Evolutionary conservation across 2,797 vertebrate species (phyloP).

Genomic region (Lepilemur ruficaudatus): DNA sequence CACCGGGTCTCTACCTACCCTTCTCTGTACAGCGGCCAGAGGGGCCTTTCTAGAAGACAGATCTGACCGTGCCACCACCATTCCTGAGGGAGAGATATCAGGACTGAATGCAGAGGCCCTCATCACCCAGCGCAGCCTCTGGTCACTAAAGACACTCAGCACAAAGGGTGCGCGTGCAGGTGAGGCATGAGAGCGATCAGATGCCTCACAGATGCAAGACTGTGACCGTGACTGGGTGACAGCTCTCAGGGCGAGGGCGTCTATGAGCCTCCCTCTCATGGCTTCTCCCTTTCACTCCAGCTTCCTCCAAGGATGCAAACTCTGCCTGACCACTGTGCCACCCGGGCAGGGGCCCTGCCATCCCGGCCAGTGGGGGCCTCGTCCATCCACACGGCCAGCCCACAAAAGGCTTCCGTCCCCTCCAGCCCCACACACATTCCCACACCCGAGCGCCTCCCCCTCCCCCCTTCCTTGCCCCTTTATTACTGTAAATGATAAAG

Average conservation of each 20-base stretch:
- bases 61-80: neutral
- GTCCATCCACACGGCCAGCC: neutral
- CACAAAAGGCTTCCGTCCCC: neutral
- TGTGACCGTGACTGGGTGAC: fast-evolving
- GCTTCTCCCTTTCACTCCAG: neutral
- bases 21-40: neutral
- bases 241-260: neutral
- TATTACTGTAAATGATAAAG: neutral
- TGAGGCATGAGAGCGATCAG: neutral
- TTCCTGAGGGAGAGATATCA: neutral
- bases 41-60: neutral
- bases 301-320: neutral
- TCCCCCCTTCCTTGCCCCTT: neutral
- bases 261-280: neutral
- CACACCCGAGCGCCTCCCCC: neutral
- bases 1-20: too few species aligned
- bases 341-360: neutral
- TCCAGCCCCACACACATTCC: neutral
- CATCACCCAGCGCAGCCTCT: neutral
- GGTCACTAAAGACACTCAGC: neutral
- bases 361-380: neutral
- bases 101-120: neutral
- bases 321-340: neutral
- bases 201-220: neutral
- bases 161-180: neutral